A percentile compares a stretch with the other conserved stretches of the same genome.
Conservation (phyloP, 2,888 invertebrate species). For the Xestoiulus laeticollis region DNA sequence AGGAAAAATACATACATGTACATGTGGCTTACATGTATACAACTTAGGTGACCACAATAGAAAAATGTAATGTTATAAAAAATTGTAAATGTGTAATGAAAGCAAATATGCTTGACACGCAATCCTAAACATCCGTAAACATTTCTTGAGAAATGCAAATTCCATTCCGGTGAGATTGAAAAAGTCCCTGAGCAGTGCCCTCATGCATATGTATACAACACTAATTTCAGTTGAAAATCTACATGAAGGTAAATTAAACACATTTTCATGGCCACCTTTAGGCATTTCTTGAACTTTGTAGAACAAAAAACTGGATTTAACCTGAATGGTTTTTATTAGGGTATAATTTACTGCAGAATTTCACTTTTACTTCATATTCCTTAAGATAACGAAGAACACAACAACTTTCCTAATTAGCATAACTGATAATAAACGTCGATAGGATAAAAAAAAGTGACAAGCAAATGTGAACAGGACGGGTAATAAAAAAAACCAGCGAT, state of each 20-base stretch:
- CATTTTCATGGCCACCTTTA: conserved; percentile 34
- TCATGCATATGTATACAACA: neutral
- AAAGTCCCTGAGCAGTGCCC: neutral
- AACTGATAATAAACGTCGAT: conserved; percentile 21
- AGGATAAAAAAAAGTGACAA: conserved; percentile 32
- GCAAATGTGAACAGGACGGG: conserved; percentile 25
- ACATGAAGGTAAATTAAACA: conserved; percentile 12
- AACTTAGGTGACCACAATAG: neutral
- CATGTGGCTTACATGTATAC: no score
- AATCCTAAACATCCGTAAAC: neutral
- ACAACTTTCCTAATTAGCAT: conserved; percentile 17
- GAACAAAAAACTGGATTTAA: conserved; percentile 10
- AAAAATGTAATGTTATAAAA: neutral
- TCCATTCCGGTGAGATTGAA: neutral
- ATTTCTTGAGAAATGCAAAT: neutral
- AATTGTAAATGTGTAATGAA: neutral
- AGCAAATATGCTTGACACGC: neutral
- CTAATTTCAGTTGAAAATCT: conserved; percentile 4
- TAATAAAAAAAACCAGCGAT: neutral
- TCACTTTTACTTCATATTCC: conserved; percentile 41
- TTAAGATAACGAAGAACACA: neutral
- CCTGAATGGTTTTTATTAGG: conserved; percentile 17
- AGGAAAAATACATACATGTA: no score
- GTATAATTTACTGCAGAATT: conserved; percentile 33
- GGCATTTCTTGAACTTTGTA: neutral